Conservation (phyloP, 2,113 vertebrate genomes). For the Paralichthys olivaceus region DNA sequence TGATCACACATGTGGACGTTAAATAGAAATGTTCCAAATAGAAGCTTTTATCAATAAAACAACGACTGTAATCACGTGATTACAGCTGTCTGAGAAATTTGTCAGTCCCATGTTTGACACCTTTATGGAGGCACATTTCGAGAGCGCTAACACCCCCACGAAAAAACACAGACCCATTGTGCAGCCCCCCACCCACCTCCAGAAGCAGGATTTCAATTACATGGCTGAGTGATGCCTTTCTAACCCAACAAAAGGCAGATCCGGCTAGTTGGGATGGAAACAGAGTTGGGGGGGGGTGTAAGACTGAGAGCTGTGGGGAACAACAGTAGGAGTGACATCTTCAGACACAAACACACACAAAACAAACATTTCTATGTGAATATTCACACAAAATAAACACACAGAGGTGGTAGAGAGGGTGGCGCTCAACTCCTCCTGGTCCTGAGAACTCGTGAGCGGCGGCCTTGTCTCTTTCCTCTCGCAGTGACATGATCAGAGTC, state of each 20-base stretch:
- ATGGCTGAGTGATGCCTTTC: conserved; percentile 79
- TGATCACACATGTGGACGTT: not conserved
- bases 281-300: conserved; percentile 9
- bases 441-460: conserved; percentile 3
- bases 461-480: conserved; percentile 1
- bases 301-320: conserved; percentile 14
- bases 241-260: conserved; percentile 81
- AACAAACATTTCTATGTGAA: conserved; percentile 53
- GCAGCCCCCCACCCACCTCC: conserved; percentile 33
- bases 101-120: conserved; percentile 18
- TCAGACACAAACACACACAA: conserved; percentile 41
- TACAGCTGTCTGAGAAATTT: not conserved
- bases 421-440: conserved; percentile 27
- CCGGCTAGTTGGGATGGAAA: conserved; percentile 84
- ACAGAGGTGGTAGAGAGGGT: conserved; percentile 12
- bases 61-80: not conserved
- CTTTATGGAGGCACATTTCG: not conserved
- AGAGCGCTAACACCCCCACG: not conserved
- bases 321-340: conserved; percentile 30
- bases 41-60: conserved; percentile 24
- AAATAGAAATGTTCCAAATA: not conserved
- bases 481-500: conserved; percentile 14
- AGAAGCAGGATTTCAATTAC: conserved; percentile 81
- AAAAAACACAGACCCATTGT: conserved; percentile 34
- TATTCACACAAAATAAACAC: conserved; percentile 37